A percentile compares a stretch with the other conserved stretches of the same genome.
These are phyloP conservation scores for Meta bourneti DNA, from an alignment of 2,888 invertebrate genomes.

Conservation along the genomic window DNA sequence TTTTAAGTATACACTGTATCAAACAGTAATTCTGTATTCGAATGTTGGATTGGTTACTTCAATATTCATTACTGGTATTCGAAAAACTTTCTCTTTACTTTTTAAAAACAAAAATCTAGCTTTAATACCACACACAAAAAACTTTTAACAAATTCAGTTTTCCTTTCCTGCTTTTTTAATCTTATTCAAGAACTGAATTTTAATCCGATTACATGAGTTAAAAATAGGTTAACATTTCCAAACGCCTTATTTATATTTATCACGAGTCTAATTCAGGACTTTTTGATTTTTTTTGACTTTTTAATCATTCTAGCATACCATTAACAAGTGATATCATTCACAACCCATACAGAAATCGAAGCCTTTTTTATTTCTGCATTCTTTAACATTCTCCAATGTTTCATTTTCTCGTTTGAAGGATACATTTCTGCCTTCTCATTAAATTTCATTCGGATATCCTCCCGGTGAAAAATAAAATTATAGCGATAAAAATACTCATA, in stretches of 20 bases:
- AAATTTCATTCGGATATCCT: slow-evolving; percentile 13
- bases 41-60: too few relatives aligned
- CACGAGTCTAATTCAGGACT: too few relatives aligned
- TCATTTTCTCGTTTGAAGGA: neutral
- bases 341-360: neutral
- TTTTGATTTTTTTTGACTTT: neutral
- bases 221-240: too few relatives aligned
- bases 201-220: too few relatives aligned
- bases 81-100: too few relatives aligned
- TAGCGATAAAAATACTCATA: slow-evolving; percentile 6
- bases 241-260: too few relatives aligned
- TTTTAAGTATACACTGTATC: too few relatives aligned
- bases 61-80: too few relatives aligned
- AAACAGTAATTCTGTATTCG: too few relatives aligned
- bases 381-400: neutral
- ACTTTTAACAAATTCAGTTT: slow-evolving; percentile 1
- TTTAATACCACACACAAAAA: too few relatives aligned
- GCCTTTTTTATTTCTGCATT: neutral
- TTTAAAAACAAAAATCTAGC: too few relatives aligned
- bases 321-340: neutral
- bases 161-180: neutral
- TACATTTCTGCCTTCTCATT: slow-evolving; percentile 16
- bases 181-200: too few relatives aligned
- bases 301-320: neutral
- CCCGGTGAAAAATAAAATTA: slow-evolving; percentile 28